phyloP scores from a whole-genome alignment of 2,113 vertebrate genomes.

The Nipponia nippon region DNA sequence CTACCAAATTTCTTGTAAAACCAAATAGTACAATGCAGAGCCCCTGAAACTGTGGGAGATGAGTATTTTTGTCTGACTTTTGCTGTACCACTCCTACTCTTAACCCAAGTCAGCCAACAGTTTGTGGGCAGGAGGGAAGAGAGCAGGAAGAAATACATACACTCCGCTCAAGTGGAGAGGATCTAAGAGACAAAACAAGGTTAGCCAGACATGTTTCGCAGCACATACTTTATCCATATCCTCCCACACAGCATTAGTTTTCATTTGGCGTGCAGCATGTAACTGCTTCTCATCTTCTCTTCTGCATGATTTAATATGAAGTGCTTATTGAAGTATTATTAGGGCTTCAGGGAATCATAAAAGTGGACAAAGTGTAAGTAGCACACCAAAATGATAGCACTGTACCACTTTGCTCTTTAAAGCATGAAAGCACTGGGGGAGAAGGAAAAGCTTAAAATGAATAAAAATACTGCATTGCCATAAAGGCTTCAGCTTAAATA shows the following conservation, averaged over 20 bases:
- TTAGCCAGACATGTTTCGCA: background rate
- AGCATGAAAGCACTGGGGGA: background rate
- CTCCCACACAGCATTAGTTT: conserved; percentile 31
- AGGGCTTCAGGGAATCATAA: background rate
- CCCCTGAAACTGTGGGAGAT: background rate
- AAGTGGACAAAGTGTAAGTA: background rate
- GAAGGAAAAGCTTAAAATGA: background rate
- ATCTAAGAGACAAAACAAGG: conserved; percentile 28
- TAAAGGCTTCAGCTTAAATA: background rate
- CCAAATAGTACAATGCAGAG: background rate
- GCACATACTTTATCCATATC: conserved; percentile 24
- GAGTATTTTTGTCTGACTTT: background rate
- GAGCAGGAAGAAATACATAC: background rate
- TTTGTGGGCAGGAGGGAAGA: background rate
- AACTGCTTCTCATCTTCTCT: conserved; percentile 17
- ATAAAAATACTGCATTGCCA: background rate
- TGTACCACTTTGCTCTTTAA: background rate
- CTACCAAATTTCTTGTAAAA: background rate
- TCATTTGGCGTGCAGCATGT: background rate
- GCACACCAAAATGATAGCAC: background rate
- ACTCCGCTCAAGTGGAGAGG: background rate
- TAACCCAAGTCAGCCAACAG: background rate
- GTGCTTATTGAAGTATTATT: background rate
- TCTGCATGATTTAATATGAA: background rate
- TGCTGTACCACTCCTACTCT: background rate